These are phyloP conservation scores for Parnassius smintheus DNA, from an alignment of 2,888 invertebrate species.

Conservation along the genomic window DNA sequence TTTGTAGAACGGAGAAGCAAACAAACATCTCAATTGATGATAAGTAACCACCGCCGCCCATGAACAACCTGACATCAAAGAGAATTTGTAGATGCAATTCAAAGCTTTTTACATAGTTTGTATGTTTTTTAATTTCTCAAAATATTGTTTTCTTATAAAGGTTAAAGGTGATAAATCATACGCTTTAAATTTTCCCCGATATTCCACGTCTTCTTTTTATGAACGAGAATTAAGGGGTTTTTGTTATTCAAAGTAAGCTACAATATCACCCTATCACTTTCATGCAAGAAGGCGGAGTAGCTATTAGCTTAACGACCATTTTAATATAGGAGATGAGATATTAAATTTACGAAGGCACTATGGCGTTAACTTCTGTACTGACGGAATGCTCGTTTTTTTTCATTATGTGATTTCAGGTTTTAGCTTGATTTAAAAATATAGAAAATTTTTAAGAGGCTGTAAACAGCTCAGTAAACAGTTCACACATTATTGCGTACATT, in stretches of 20 bases:
- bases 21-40: no score
- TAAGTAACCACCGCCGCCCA: no score
- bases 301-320: conserved; percentile 80
- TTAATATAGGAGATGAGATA: conserved; percentile 80
- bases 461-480: no score
- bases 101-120: conserved; percentile 33
- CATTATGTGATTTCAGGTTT: no score
- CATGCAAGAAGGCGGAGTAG: conserved; percentile 63
- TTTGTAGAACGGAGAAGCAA: no score
- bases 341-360: conserved; percentile 77
- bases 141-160: not conserved
- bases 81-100: no score
- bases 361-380: conserved; percentile 57
- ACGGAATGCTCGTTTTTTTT: conserved; percentile 69
- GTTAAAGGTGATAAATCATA: conserved; percentile 18
- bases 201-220: conserved; percentile 22
- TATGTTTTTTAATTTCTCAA: not conserved
- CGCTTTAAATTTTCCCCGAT: conserved; percentile 20
- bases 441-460: no score
- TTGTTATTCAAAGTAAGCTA: conserved; percentile 57
- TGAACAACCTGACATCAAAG: no score
- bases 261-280: conserved; percentile 63
- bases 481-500: no score
- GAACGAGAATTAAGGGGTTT: conserved; percentile 39
- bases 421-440: no score